Conservation (phyloP, 2,888 invertebrate genomes). For the Proisotoma minuta region DNA sequence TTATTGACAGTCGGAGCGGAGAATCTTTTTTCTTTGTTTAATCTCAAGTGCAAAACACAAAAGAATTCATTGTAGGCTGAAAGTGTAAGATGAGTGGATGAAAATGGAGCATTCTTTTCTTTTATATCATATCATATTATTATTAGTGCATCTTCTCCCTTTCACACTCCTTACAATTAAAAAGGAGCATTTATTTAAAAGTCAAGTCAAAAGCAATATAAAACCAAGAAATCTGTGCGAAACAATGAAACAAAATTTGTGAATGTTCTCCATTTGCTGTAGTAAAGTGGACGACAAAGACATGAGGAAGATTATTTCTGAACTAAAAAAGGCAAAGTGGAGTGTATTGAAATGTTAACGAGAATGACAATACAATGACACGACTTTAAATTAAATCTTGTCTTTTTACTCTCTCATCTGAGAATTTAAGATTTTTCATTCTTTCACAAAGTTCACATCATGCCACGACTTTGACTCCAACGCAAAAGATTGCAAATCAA, state of each 20-base stretch:
- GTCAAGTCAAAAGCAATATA: too few relatives aligned
- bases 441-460: background rate
- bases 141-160: too few relatives aligned
- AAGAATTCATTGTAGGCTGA: too few relatives aligned
- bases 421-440: background rate
- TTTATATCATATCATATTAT: background rate
- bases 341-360: background rate
- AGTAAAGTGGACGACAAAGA: background rate
- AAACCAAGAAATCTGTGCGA: too few relatives aligned
- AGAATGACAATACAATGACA: conserved; percentile 1
- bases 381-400: conserved; percentile 3
- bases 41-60: too few relatives aligned
- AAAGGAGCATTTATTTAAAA: too few relatives aligned
- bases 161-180: too few relatives aligned
- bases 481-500: background rate
- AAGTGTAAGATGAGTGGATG: too few relatives aligned
- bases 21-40: conserved; percentile 1
- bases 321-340: background rate
- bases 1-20: conserved; percentile 14
- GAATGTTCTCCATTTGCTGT: too few relatives aligned
- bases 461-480: conserved; percentile 1
- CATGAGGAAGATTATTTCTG: background rate
- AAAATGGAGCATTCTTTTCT: too few relatives aligned
- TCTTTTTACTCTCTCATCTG: background rate
- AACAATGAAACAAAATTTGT: too few relatives aligned